Conservation (phyloP, 2,797 vertebrate species). For the Diglossa cyanea region DNA sequence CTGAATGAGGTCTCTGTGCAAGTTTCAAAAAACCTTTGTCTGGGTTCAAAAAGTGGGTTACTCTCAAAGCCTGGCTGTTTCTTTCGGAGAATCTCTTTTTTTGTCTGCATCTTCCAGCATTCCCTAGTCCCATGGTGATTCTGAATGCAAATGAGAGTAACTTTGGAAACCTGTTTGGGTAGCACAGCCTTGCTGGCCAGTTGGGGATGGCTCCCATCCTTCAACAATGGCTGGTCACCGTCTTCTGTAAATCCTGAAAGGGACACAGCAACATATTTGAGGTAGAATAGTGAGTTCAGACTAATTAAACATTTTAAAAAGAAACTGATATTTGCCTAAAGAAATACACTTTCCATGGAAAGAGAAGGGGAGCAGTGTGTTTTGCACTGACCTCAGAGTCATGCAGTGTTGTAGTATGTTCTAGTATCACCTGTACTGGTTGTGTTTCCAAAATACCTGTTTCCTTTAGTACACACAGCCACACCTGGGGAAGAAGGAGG, state of each 20-base stretch:
- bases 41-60: not conserved
- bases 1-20: slow-evolving; percentile 34
- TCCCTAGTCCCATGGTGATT: not conserved
- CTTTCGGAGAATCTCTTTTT: not conserved
- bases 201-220: not conserved
- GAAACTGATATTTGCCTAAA: not conserved
- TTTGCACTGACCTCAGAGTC: not conserved
- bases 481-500: not conserved
- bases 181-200: not conserved
- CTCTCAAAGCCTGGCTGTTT: not conserved
- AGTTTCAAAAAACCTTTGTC: not conserved
- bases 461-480: not conserved
- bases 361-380: accelerated
- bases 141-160: slow-evolving; percentile 21
- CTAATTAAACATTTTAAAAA: not conserved
- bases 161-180: not conserved
- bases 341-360: not conserved
- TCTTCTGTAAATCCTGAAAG: not conserved
- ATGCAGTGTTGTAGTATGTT: not conserved
- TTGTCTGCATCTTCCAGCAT: not conserved
- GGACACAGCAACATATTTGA: not conserved
- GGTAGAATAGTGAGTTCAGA: not conserved
- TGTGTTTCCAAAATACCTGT: not conserved
- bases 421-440: accelerated
- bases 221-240: not conserved